Percentiles rank a stretch among this genome's conserved stretches.
Evolutionary conservation across 2,113 vertebrate genomes (phyloP).

Genomic region (Scatophagus argus): DNA sequence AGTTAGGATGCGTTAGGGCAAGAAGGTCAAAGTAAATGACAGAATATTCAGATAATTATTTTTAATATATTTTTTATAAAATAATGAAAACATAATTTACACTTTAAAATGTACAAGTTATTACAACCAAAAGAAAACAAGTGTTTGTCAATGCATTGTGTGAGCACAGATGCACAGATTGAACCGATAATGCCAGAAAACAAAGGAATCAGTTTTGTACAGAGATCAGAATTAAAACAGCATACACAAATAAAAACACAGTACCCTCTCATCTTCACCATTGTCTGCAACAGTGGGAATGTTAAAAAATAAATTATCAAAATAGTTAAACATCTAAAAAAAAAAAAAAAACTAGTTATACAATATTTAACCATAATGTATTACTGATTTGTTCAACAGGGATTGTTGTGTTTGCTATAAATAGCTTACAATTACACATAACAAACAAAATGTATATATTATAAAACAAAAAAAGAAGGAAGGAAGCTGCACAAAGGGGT

Average conservation of each 20-base stretch:
- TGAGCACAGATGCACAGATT: constrained; percentile 34
- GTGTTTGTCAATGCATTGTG: constrained; percentile 38
- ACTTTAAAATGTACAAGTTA: constrained; percentile 87
- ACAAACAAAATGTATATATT: constrained; percentile 52
- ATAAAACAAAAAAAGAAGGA: constrained; percentile 49
- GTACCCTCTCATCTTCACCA: constrained; percentile 75
- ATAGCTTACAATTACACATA: constrained; percentile 77
- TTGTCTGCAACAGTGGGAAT: constrained; percentile 75
- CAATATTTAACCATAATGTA: constrained; percentile 71
- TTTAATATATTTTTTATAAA: constrained; percentile 87
- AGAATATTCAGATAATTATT: constrained; percentile 71
- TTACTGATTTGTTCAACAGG: constrained; percentile 79
- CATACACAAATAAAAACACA: constrained; percentile 62
- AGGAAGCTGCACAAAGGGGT: constrained; percentile 46
- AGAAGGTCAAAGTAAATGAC: constrained; percentile 37
- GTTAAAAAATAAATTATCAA: constrained; percentile 85
- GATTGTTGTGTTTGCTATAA: constrained; percentile 65
- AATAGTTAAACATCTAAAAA: constrained; percentile 82
- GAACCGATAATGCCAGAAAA: constrained; percentile 21
- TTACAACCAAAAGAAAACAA: constrained; percentile 84
- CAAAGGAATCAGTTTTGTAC: constrained; percentile 70
- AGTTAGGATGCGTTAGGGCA: too few species aligned
- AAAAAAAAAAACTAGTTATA: constrained; percentile 68
- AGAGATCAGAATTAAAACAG: constrained; percentile 61
- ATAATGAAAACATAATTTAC: constrained; percentile 90